Evolutionary conservation across 2,888 invertebrate genomes (phyloP).

Genomic region (Mamestra brassicae): DNA sequence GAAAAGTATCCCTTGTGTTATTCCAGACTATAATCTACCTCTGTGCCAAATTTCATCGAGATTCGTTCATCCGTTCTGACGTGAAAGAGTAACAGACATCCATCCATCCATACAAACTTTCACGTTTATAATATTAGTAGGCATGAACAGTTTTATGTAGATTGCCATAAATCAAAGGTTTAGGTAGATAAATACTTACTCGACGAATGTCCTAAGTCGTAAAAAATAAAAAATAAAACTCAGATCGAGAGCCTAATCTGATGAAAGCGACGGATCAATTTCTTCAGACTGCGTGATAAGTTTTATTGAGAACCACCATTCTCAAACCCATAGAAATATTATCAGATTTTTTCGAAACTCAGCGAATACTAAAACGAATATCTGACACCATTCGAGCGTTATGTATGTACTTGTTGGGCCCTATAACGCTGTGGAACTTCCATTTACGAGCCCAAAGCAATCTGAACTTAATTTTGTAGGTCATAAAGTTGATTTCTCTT

Average conservation of each 20-base stretch:
- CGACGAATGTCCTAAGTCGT: slow-evolving; percentile 38
- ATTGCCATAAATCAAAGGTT: slow-evolving; percentile 32
- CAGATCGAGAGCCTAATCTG: slow-evolving; percentile 41
- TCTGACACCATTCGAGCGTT: slow-evolving; percentile 62
- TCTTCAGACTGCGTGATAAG: slow-evolving; percentile 43
- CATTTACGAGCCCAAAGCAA: slow-evolving; percentile 50
- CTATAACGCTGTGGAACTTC: slow-evolving; percentile 58
- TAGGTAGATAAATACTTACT: slow-evolving; percentile 7
- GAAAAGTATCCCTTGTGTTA: too few relatives aligned
- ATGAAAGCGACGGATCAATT: slow-evolving; percentile 46
- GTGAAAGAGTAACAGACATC: too few relatives aligned
- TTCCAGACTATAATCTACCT: too few relatives aligned
- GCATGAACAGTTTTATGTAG: slow-evolving; percentile 21
- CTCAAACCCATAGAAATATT: slow-evolving; percentile 68
- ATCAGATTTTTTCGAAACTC: slow-evolving; percentile 70
- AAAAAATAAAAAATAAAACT: slow-evolving; percentile 40
- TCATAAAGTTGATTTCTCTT: slow-evolving; percentile 61
- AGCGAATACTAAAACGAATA: slow-evolving; percentile 69
- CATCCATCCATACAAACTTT: too few relatives aligned
- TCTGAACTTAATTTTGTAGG: slow-evolving; percentile 55
- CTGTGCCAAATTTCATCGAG: too few relatives aligned
- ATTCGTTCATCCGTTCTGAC: too few relatives aligned
- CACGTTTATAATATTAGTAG: too few relatives aligned
- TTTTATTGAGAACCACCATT: slow-evolving; percentile 57
- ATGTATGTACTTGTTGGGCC: slow-evolving; percentile 61